Evolutionary conservation across 2,797 vertebrate genomes (phyloP), one percentile per base, ranked within the genome.

Genomic region (Argyrosomus regius): DNA sequence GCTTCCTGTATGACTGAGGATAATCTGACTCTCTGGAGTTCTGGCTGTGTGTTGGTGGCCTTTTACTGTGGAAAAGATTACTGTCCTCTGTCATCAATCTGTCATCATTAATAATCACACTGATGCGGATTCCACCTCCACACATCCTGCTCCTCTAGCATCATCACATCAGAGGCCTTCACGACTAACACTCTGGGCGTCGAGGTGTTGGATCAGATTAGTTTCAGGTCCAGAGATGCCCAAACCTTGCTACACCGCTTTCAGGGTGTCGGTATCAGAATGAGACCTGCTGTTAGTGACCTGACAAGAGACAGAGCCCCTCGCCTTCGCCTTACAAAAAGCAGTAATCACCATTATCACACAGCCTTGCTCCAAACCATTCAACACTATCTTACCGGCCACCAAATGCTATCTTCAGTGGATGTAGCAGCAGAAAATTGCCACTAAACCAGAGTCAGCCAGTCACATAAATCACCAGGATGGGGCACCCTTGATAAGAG

Each of bases 401-500:
- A 62, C 86, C 62, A 69, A 83, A 87, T 81, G 65, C 84, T 83
- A 77, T 89, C 87, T 88, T 49, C 54, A 66, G 77, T 84, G 78
- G 77, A 88, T 69, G 77, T 78, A 46, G 73, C 50, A 63, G 72
- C 76, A 77, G 83, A 91, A 92, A 88, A 91, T 81, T 89, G 84
- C 83, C 75, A 83, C 83, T 85, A 75, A 84, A 91, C 80, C 64
- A 60, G 61, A 78, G 79, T 69, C 67, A 76, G 81, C 65, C 70
- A 49, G 73, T 81, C 89, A 88, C 88, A 93, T 93, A 89, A 92
- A 91, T 94, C 91, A 90, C 64, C 6, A 3, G 75, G 74, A 88
- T 78, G 74, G 80, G 80, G 45, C 77, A 80, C 63, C 59, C 35
- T 75, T 82, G 89, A 94, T 93, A 91, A 94, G 83, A 75, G 78